phyloP scores from a whole-genome alignment of 2,113 vertebrate species.

The Heterocephalus glaber region DNA sequence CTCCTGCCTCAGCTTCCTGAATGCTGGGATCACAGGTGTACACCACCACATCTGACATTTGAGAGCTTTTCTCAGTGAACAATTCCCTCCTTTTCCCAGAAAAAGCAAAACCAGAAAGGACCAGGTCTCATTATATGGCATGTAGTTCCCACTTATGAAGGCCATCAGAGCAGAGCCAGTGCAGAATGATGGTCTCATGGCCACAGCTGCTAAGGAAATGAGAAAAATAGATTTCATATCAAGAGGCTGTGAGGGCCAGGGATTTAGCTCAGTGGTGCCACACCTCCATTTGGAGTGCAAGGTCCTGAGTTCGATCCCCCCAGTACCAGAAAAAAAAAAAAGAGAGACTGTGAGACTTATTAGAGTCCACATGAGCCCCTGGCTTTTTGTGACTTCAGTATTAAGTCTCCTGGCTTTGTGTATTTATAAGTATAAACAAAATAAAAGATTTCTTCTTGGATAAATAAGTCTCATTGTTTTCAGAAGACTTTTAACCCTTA shows the following conservation, averaged over 20 bases:
- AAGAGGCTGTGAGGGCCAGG: too few species aligned
- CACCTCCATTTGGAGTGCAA: too few species aligned
- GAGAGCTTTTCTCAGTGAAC: slow-evolving; percentile 27
- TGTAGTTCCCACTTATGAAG: background rate
- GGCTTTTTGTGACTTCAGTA: slow-evolving; percentile 38
- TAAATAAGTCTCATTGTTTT: background rate
- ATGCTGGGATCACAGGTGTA: background rate
- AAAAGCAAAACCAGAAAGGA: slow-evolving; percentile 16
- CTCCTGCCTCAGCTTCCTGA: background rate
- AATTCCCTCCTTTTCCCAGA: background rate
- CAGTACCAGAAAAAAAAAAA: too few species aligned
- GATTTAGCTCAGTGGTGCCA: too few species aligned
- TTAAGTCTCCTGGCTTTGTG: background rate
- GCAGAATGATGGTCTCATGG: background rate
- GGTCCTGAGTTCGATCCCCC: too few species aligned
- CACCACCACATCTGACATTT: background rate
- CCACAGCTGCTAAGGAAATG: background rate
- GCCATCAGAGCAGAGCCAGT: background rate
- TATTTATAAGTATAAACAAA: background rate
- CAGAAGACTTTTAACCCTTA: slow-evolving; percentile 13
- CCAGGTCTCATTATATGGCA: background rate
- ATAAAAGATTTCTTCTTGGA: slow-evolving; percentile 49
- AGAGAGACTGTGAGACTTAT: background rate
- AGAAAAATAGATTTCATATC: background rate
- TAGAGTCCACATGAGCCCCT: background rate